Conservation (phyloP, 2,797 vertebrate genomes). For the Etheostoma perlongum region DNA sequence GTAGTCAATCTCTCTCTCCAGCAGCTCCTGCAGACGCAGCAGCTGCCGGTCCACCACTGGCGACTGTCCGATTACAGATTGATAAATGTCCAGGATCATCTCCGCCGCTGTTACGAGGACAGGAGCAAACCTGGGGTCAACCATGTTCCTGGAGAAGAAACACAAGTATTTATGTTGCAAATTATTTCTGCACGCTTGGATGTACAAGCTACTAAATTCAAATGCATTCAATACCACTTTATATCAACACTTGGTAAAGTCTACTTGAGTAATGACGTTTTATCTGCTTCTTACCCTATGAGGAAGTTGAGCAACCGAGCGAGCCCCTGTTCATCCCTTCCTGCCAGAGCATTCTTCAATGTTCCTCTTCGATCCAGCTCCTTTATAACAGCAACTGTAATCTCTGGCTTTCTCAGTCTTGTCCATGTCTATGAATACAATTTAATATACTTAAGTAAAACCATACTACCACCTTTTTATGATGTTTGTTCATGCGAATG, state of each 20-base stretch:
- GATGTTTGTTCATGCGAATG: neutral
- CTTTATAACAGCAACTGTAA: slow-evolving; percentile 93
- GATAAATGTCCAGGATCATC: slow-evolving; percentile 93
- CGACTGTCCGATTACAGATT: slow-evolving; percentile 90
- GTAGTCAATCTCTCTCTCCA: slow-evolving; percentile 92
- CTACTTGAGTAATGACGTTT: neutral
- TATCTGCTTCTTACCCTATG: slow-evolving; percentile 84
- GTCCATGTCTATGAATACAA: slow-evolving; percentile 77
- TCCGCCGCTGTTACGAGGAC: slow-evolving; percentile 90
- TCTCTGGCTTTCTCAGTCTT: slow-evolving; percentile 87
- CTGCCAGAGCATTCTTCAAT: slow-evolving; percentile 93
- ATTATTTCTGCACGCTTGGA: neutral
- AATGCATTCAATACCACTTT: too few species aligned
- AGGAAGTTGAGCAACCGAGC: slow-evolving; percentile 90
- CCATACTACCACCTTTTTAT: neutral
- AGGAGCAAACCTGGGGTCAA: slow-evolving; percentile 90
- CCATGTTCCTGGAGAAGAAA: slow-evolving; percentile 85
- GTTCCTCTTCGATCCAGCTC: slow-evolving; percentile 96
- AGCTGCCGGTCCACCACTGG: slow-evolving; percentile 91
- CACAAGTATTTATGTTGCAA: neutral
- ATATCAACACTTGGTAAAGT: neutral
- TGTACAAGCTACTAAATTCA: neutral
- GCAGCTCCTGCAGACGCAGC: slow-evolving; percentile 89
- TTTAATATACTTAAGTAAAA: neutral
- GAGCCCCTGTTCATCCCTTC: slow-evolving; percentile 91